A percentile compares a stretch with the other conserved stretches of the same genome.
phyloP scores from a whole-genome alignment of 2,113 vertebrate species.

The Falcunculus frontatus region DNA sequence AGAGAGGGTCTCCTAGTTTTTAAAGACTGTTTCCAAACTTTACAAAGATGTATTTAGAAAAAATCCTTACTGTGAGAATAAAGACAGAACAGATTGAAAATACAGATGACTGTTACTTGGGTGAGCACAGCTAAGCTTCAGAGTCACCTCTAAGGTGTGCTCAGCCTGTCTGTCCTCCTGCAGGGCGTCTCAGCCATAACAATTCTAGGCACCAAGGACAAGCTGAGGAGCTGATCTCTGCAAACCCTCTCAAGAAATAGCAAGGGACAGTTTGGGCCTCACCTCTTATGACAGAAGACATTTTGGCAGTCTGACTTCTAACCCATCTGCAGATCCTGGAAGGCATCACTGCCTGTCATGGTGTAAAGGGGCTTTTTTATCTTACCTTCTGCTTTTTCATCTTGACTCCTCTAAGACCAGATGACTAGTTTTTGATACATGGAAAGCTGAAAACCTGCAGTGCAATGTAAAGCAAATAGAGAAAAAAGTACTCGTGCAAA shows the following conservation, averaged over 20 bases:
- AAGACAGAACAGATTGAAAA: neutral
- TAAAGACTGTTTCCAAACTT: neutral
- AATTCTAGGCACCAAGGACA: neutral
- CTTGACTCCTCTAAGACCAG: neutral
- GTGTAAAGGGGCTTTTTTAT: neutral
- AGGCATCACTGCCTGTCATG: neutral
- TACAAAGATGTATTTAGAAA: neutral
- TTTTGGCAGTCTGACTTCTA: neutral
- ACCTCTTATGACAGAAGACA: neutral
- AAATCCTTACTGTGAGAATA: neutral
- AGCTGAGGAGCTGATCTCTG: neutral
- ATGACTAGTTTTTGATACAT: neutral
- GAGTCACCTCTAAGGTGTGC: rapidly evolving
- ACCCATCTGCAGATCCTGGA: neutral
- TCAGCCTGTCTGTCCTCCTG: neutral
- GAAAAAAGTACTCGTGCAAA: neutral
- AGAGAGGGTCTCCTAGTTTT: neutral
- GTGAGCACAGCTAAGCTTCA: neutral
- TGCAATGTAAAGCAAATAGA: neutral
- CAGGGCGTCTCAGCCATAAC: rapidly evolving
- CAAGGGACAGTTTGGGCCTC: neutral
- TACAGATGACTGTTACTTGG: neutral
- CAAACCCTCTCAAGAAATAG: neutral
- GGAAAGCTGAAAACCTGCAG: neutral
- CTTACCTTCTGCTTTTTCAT: neutral